Percentiles rank a stretch among this genome's conserved stretches.
phyloP scores from a whole-genome alignment of 2,113 vertebrate genomes.

The Mesoclemmys tuberculata region DNA sequence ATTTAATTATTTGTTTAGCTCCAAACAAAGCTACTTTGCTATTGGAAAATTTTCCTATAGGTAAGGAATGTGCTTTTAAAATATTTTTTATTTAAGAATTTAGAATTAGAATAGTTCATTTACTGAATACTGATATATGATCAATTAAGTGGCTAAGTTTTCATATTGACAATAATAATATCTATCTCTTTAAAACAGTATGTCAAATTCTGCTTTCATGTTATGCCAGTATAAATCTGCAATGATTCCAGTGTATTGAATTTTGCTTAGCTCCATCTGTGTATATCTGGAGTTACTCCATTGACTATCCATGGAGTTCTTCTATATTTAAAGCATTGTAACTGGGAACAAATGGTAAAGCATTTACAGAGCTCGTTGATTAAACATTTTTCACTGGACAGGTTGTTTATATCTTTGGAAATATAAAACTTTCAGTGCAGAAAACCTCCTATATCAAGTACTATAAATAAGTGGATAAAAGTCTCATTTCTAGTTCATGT shows the following conservation, averaged over 20 bases:
- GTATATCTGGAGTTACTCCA: neutral
- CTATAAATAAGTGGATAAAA: neutral
- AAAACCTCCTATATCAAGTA: neutral
- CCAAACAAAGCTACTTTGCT: neutral
- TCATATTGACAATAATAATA: neutral
- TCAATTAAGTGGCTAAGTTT: slow-evolving; percentile 11
- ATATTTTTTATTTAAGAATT: neutral
- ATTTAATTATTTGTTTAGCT: neutral
- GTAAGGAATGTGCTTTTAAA: neutral
- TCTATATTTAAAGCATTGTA: neutral
- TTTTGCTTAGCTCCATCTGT: neutral
- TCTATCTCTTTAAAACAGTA: neutral
- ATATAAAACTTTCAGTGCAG: neutral
- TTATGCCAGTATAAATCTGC: neutral
- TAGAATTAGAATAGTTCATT: neutral
- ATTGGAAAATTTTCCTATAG: neutral
- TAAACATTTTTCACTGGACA: neutral
- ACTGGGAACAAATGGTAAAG: neutral
- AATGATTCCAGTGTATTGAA: neutral
- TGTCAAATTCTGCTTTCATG: neutral
- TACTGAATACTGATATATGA: neutral
- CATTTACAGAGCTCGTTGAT: neutral
- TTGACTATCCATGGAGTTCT: neutral
- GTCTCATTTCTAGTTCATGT: neutral
- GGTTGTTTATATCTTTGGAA: neutral